These are phyloP conservation scores for Cyclargus thomasi DNA, from an alignment of 1,140 invertebrate species.

Conservation along the genomic window DNA sequence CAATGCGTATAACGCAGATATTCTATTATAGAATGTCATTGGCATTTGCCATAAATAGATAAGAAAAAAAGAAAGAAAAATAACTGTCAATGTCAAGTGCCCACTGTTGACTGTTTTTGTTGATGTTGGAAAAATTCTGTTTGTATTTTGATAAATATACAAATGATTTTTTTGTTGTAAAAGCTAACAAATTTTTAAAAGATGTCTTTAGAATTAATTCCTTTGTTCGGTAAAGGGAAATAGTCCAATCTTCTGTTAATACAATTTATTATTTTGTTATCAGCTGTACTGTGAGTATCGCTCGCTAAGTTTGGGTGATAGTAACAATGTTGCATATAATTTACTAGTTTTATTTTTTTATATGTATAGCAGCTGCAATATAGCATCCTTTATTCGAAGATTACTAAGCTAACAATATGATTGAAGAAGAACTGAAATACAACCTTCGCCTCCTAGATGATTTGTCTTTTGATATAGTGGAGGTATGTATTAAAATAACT, in stretches of 20 bases:
- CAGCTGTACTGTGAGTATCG: not conserved
- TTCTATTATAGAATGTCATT: too few relatives aligned
- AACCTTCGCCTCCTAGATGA: slow-evolving; percentile 51
- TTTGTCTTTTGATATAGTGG: slow-evolving; percentile 43
- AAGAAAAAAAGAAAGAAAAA: too few relatives aligned
- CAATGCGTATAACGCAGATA: too few relatives aligned
- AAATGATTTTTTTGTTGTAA: not conserved
- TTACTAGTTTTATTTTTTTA: too few relatives aligned
- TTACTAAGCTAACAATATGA: slow-evolving; percentile 40
- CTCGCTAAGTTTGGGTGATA: not conserved
- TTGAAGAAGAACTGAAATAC: slow-evolving; percentile 61
- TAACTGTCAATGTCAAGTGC: too few relatives aligned
- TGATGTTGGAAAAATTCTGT: not conserved
- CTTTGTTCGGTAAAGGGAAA: not conserved
- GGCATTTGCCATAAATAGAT: too few relatives aligned
- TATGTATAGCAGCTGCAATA: too few relatives aligned
- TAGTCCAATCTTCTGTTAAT: not conserved
- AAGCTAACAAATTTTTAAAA: not conserved
- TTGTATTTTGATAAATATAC: not conserved
- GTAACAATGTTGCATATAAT: not conserved
- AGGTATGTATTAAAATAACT: slow-evolving; percentile 34
- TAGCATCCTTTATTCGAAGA: not conserved
- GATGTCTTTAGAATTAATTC: not conserved
- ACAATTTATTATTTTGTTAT: not conserved
- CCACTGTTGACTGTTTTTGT: not conserved